These are phyloP conservation scores for Bombus waltoni DNA, from an alignment of 1,140 invertebrate genomes.

Conservation along the genomic window DNA sequence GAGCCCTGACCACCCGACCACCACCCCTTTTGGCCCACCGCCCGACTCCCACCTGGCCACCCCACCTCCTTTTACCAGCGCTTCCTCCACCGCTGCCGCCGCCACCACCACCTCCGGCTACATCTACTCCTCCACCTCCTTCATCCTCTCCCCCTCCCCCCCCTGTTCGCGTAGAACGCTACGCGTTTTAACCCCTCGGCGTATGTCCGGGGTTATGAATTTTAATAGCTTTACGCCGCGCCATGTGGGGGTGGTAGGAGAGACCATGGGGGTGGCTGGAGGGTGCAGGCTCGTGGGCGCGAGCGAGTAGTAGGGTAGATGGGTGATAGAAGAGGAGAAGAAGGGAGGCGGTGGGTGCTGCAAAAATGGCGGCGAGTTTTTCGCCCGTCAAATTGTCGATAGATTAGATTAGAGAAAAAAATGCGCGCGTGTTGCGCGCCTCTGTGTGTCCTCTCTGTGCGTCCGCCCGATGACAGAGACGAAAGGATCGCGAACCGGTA, in stretches of 20 bases:
- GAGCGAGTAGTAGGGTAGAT: not conserved
- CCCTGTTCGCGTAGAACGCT: constrained; percentile 65
- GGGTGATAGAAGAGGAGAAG: constrained; percentile 43
- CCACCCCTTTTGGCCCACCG: constrained; percentile 38
- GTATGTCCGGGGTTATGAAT: constrained; percentile 83
- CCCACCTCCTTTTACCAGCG: not conserved
- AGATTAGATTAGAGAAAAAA: constrained; percentile 81
- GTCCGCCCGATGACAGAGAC: constrained; percentile 30
- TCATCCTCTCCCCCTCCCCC: constrained; percentile 27
- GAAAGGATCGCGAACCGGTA: not conserved
- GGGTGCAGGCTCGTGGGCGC: constrained; percentile 43
- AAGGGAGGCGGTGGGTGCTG: constrained; percentile 23
- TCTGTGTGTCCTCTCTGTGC: constrained; percentile 19
- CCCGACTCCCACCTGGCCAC: constrained; percentile 20
- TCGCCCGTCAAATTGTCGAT: constrained; percentile 82
- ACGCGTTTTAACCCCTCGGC: constrained; percentile 79
- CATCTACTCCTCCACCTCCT: constrained; percentile 13
- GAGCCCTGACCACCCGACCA: constrained; percentile 67
- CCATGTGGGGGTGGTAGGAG: constrained; percentile 61
- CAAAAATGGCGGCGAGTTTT: constrained; percentile 81
- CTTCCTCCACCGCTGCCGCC: constrained; percentile 1
- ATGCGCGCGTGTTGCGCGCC: constrained; percentile 56
- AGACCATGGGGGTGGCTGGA: constrained; percentile 46
- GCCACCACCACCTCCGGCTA: constrained; percentile 20
- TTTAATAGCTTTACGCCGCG: constrained; percentile 82